A percentile compares a stretch with the other conserved stretches of the same genome.
phyloP scores from a whole-genome alignment of 2,113 vertebrate species.

The Hippocampus comes region DNA sequence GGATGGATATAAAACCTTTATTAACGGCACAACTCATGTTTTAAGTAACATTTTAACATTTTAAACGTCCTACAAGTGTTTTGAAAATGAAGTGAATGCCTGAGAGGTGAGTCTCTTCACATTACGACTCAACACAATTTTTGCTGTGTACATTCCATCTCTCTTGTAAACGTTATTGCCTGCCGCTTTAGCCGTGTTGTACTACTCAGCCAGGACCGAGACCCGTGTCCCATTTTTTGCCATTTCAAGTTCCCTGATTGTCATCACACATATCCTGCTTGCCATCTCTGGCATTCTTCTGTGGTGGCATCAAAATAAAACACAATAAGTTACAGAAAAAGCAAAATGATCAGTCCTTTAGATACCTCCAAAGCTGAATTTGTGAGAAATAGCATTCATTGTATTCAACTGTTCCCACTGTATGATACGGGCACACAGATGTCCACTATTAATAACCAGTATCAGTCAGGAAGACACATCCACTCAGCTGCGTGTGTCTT shows the following conservation, averaged over 20 bases:
- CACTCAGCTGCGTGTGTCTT: background rate
- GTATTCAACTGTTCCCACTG: too few species aligned
- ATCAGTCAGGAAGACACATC: background rate
- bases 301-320: background rate
- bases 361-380: too few species aligned
- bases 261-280: background rate
- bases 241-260: too few species aligned
- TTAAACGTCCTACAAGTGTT: too few species aligned
- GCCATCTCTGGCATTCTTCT: background rate
- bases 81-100: background rate
- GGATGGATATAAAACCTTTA: too few species aligned
- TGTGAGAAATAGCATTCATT: too few species aligned
- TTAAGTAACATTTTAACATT: too few species aligned
- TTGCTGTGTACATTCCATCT: background rate
- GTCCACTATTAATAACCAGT: background rate
- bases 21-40: too few species aligned
- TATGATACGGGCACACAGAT: too few species aligned
- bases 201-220: background rate
- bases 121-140: background rate
- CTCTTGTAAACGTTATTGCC: background rate
- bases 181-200: background rate
- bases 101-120: background rate
- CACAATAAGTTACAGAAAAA: background rate
- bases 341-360: too few species aligned
- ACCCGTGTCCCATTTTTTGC: background rate